These are phyloP conservation scores for Agrypnia vestita DNA, from an alignment of 1,140 invertebrate genomes.

Conservation along the genomic window DNA sequence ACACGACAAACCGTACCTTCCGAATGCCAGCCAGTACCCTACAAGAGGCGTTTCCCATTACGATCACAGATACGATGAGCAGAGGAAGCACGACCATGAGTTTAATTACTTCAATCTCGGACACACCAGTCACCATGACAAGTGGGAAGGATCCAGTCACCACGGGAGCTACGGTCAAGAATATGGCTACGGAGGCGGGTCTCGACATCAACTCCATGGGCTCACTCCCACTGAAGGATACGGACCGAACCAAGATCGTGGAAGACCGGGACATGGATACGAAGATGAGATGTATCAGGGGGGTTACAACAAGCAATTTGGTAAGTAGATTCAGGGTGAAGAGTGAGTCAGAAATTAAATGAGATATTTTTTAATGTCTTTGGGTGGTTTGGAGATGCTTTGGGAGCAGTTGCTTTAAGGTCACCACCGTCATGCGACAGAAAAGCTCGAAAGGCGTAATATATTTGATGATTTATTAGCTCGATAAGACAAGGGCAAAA, in stretches of 20 bases:
- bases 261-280: conserved; percentile 15
- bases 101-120: conserved; percentile 56
- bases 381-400: no score
- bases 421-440: no score
- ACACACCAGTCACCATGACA: conserved; percentile 41
- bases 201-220: conserved; percentile 50
- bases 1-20: conserved; percentile 49
- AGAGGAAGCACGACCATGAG: conserved; percentile 38
- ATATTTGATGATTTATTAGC: no score
- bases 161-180: conserved; percentile 26
- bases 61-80: conserved; percentile 35
- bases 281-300: not conserved
- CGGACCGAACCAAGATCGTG: conserved; percentile 29
- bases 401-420: no score
- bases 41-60: conserved; percentile 47
- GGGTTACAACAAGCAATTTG: conserved; percentile 17
- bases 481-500: no score
- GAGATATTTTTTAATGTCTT: no score
- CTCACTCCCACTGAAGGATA: conserved; percentile 29
- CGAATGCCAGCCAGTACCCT: conserved; percentile 51
- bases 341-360: not conserved
- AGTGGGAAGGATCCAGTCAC: conserved; percentile 60
- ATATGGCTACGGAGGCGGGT: conserved; percentile 18
- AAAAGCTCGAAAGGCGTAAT: no score
- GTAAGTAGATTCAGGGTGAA: not conserved